Conservation (phyloP, 2,888 invertebrate species). For the Agriopis marginaria region DNA sequence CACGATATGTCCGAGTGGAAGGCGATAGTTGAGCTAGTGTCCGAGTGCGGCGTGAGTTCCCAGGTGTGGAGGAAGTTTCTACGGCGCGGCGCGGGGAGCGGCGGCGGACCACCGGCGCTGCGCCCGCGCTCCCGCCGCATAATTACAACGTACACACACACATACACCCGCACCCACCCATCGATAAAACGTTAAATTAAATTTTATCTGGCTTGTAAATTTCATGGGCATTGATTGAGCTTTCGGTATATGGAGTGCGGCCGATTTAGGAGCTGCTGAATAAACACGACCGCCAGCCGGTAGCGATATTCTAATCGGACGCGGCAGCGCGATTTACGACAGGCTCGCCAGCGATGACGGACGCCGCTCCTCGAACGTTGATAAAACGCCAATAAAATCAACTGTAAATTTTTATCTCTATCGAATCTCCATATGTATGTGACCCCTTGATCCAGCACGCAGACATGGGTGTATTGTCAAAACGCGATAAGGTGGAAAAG, state of each 20-base stretch:
- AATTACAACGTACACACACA: conserved; percentile 81
- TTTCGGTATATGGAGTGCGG: conserved; percentile 64
- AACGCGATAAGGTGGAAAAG: conserved; percentile 52
- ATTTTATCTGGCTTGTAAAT: conserved; percentile 83
- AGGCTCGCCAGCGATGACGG: conserved; percentile 53
- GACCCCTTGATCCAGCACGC: conserved; percentile 59
- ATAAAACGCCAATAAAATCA: conserved; percentile 61
- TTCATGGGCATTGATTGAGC: conserved; percentile 79
- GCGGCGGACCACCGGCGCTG: conserved; percentile 82
- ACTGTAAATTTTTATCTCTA: conserved; percentile 59
- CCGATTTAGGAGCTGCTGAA: conserved; percentile 51
- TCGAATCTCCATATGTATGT: conserved; percentile 60
- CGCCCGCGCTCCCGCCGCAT: conserved; percentile 81
- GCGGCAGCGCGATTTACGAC: conserved; percentile 60
- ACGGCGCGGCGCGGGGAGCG: conserved; percentile 57
- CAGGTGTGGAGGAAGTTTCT: conserved; percentile 69
- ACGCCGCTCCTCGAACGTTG: conserved; percentile 60
- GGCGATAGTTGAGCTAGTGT: conserved; percentile 63
- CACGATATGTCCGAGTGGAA: conserved; percentile 59
- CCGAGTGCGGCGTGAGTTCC: conserved; percentile 67
- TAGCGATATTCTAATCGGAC: conserved; percentile 73
- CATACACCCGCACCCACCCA: conserved; percentile 65
- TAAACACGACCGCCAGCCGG: conserved; percentile 54
- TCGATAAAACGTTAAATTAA: conserved; percentile 81
- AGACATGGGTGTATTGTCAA: conserved; percentile 57